Base-by-base conservation (phyloP, 2,888 invertebrate species). In the Halocaridina rubra region DNA sequence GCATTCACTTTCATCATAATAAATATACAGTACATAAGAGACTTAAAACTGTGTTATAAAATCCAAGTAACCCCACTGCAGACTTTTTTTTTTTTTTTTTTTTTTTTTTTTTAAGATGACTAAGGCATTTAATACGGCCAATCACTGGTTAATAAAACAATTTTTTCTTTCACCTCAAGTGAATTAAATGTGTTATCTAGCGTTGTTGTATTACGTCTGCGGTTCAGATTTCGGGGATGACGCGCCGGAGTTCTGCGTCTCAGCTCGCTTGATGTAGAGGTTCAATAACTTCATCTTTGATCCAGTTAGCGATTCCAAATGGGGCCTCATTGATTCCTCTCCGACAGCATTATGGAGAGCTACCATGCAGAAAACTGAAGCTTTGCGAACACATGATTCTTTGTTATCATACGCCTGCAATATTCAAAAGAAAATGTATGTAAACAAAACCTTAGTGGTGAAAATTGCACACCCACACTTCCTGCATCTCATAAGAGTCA, bases 341-440 rank as follows among this genome's bases (percentile, higher is more conserved):
- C 98, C 98, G 8, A 97, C 94, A 59, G 95, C 95, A 90, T 95
- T 94, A 90, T 98, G 96, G 89, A 98, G 94, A 71, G 97, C 96
- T 3, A 99, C 98, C 94, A 99, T 97, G 90, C 98, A 98, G 92
- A 99, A 98, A 22, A 98, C 97, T 13, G 97, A 96, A 89, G 98
- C 97, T 91, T 99, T 99, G 74, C 99, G 94, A 30, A 99, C 97
- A 88, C 96, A 95, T 80, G 97, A 97, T 91, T 98, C 97, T 80
- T 93, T 93, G 91, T 98, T 96, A 91, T 98, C 98, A 80, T 98
- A 97, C 88, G 97, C 94, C 95, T 97, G 92, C 22, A 91, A 80
- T 75, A 67, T 69, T 71, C 30, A 57, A 72, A 72, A 74, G 33
- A 76, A 61, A n/a, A n/a, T n/a, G n/a, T n/a, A n/a, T n/a, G n/a